Evolutionary conservation across 2,797 vertebrate species (phyloP).

Genomic region (Intellagama lesueurii): DNA sequence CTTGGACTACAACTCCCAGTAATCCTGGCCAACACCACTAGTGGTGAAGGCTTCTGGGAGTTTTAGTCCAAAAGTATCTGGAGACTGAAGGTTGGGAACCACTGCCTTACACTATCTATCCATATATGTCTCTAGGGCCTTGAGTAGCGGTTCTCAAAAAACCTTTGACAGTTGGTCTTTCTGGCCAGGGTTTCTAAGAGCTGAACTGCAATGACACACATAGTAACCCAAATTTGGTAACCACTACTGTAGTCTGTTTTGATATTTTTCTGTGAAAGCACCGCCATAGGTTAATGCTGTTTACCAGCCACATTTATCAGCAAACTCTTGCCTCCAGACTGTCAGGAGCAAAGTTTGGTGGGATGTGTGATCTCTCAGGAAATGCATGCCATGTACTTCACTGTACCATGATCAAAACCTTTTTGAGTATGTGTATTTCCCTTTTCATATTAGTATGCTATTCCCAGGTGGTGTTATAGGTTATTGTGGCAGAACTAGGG

Average conservation of each 20-base stretch:
- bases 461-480: not conserved
- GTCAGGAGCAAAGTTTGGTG: too few relatives aligned
- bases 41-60: too few relatives aligned
- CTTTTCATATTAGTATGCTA: not conserved
- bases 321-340: too few relatives aligned
- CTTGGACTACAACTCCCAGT: too few relatives aligned
- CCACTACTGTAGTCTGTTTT: not conserved
- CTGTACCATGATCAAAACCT: too few relatives aligned
- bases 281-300: not conserved
- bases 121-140: not conserved
- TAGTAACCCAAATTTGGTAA: not conserved
- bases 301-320: too few relatives aligned
- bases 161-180: not conserved
- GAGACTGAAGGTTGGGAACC: too few relatives aligned
- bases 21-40: too few relatives aligned
- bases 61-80: too few relatives aligned
- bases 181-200: not conserved
- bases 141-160: not conserved
- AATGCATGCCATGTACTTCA: too few relatives aligned
- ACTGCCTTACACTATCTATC: too few relatives aligned
- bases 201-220: not conserved
- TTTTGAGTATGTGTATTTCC: not conserved
- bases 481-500: not conserved
- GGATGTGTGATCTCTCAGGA: too few relatives aligned
- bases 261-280: not conserved